A percentile compares a stretch with the other conserved stretches of the same genome.
Evolutionary conservation across 2,888 invertebrate genomes (phyloP).

Genomic region (Lacanobia oleracea): DNA sequence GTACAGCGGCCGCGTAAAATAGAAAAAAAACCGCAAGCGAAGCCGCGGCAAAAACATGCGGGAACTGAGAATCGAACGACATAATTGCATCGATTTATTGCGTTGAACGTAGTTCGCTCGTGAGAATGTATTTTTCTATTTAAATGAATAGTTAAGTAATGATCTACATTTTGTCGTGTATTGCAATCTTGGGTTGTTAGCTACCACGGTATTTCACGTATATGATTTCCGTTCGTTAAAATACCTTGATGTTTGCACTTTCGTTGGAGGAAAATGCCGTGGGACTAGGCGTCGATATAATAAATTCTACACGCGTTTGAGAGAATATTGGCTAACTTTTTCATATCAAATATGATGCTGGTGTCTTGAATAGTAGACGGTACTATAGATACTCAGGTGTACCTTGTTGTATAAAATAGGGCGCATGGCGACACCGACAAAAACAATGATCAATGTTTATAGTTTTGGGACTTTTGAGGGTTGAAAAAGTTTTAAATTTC

Average conservation of each 20-base stretch:
- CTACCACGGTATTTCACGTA: conserved; percentile 33
- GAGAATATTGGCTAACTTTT: conserved; percentile 38
- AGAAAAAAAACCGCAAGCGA: conserved; percentile 52
- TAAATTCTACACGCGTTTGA: conserved; percentile 26
- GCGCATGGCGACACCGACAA: not conserved
- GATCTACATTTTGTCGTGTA: conserved; percentile 63
- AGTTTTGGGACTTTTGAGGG: not conserved
- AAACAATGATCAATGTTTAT: not conserved
- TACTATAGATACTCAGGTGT: not conserved
- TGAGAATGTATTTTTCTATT: conserved; percentile 71
- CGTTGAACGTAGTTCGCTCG: conserved; percentile 63
- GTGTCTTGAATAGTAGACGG: not conserved
- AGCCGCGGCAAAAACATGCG: conserved; percentile 48
- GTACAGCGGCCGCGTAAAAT: conserved; percentile 44
- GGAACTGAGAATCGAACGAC: conserved; percentile 63
- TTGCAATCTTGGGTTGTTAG: conserved; percentile 54
- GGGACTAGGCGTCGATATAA: conserved; percentile 18
- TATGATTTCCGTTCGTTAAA: conserved; percentile 47
- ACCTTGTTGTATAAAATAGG: not conserved
- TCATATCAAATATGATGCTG: conserved; percentile 15
- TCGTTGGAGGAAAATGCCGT: conserved; percentile 47
- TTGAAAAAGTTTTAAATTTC: not conserved
- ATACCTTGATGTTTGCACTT: conserved; percentile 48
- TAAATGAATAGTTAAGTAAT: conserved; percentile 68
- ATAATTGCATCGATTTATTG: conserved; percentile 66